A percentile compares a stretch with the other conserved stretches of the same genome.
These are phyloP conservation scores for Drosophila grimshawi DNA, from an alignment of 1,140 invertebrate genomes.

Conservation along the genomic window DNA sequence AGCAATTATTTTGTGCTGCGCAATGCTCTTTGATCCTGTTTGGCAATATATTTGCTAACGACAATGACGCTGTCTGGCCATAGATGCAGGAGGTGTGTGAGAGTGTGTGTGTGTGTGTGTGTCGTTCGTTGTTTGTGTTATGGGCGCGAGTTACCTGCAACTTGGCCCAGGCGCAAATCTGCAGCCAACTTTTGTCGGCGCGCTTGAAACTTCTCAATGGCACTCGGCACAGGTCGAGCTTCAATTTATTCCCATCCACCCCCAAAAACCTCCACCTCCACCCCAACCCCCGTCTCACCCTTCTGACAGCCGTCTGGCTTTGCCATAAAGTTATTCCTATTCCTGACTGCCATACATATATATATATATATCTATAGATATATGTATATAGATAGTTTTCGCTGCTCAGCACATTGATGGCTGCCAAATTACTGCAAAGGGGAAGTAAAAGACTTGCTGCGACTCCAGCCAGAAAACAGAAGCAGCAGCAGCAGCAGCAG, in stretches of 20 bases:
- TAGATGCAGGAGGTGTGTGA: conserved; percentile 53
- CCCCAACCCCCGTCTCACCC: not conserved
- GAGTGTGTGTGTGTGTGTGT: conserved; percentile 40
- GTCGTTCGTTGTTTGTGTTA: conserved; percentile 68
- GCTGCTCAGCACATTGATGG: conserved; percentile 70
- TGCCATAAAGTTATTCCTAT: conserved; percentile 57
- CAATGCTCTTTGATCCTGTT: conserved; percentile 76
- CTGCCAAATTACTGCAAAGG: conserved; percentile 74
- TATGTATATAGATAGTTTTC: conserved; percentile 38
- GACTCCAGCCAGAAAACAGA: conserved; percentile 42
- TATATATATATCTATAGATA: conserved; percentile 8
- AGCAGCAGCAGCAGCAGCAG: not conserved
- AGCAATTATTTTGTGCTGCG: conserved; percentile 65
- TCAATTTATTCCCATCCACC: conserved; percentile 8
- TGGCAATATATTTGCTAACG: conserved; percentile 79
- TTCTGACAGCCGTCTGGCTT: not conserved
- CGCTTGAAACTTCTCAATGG: conserved; percentile 80
- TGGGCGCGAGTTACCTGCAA: conserved; percentile 65
- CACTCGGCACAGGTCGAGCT: conserved; percentile 56
- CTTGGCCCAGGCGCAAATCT: conserved; percentile 77
- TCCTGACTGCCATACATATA: conserved; percentile 49
- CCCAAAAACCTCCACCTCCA: not conserved
- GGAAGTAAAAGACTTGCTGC: conserved; percentile 39
- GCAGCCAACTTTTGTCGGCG: conserved; percentile 75
- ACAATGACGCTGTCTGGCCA: conserved; percentile 71